Evolutionary conservation across 2,888 invertebrate genomes (phyloP).

Genomic region (Liposcelis brunnea): DNA sequence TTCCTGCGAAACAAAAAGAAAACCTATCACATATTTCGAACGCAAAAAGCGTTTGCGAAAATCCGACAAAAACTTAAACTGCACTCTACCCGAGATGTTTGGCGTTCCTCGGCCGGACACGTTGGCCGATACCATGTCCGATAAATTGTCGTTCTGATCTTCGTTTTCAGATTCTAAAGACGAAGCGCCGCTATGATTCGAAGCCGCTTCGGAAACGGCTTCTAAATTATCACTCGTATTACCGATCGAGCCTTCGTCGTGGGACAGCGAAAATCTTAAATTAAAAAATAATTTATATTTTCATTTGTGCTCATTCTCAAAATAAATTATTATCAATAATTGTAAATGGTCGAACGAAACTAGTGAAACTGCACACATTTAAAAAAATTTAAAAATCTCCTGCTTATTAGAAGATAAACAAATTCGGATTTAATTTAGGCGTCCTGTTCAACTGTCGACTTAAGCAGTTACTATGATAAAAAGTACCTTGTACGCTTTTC

Average conservation of each 20-base stretch:
- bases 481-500: constrained; percentile 38
- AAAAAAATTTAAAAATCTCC: no score
- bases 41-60: no score
- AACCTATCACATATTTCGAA: no score
- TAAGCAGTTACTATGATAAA: background rate
- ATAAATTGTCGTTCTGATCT: constrained; percentile 71
- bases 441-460: no score
- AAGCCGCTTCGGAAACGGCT: constrained; percentile 88
- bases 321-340: no score
- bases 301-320: no score
- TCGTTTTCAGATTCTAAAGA: constrained; percentile 79
- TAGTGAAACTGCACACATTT: no score
- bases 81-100: constrained; percentile 73
- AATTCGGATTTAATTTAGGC: no score
- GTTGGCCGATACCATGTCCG: constrained; percentile 94
- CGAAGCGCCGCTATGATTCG: constrained; percentile 79
- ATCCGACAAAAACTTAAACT: background rate
- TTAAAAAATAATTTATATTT: constrained; percentile 1
- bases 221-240: constrained; percentile 88
- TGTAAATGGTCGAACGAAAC: no score
- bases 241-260: constrained; percentile 82
- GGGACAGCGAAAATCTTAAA: constrained; percentile 57
- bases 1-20: constrained; percentile 33
- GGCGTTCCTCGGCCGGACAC: constrained; percentile 83
- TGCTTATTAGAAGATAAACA: no score